Conservation (phyloP, 2,888 invertebrate species). For the Zhuqinia jingwanae region DNA sequence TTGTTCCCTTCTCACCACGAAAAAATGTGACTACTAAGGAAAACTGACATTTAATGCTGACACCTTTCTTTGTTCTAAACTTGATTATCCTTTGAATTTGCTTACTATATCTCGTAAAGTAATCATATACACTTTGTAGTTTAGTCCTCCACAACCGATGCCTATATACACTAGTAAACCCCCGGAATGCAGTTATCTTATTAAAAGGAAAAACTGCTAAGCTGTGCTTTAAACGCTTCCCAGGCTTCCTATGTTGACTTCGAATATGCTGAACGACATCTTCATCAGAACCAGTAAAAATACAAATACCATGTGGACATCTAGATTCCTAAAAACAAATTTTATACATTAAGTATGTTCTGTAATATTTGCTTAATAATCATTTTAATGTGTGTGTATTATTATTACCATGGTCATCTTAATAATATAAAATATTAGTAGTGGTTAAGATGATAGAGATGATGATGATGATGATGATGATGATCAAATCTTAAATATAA, state of each 20-base stretch:
- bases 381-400: no score
- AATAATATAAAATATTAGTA: no score
- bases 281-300: no score
- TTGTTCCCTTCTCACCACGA: not conserved
- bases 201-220: constrained; percentile 52
- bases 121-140: constrained; percentile 5
- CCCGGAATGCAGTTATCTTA: constrained; percentile 43
- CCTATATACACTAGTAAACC: constrained; percentile 37
- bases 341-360: no score
- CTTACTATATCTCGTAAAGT: not conserved
- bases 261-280: no score
- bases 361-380: no score
- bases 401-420: not conserved
- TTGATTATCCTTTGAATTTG: constrained; percentile 33
- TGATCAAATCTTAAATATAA: no score
- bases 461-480: constrained; percentile 1
- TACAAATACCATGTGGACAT: no score
- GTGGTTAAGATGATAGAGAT: not conserved
- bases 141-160: constrained; percentile 4
- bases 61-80: not conserved
- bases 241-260: no score
- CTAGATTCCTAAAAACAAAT: no score
- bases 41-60: constrained; percentile 18
- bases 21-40: constrained; percentile 22
- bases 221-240: no score